Evolutionary conservation across 1,140 invertebrate species (phyloP).

Genomic region (Musca vetustissima): DNA sequence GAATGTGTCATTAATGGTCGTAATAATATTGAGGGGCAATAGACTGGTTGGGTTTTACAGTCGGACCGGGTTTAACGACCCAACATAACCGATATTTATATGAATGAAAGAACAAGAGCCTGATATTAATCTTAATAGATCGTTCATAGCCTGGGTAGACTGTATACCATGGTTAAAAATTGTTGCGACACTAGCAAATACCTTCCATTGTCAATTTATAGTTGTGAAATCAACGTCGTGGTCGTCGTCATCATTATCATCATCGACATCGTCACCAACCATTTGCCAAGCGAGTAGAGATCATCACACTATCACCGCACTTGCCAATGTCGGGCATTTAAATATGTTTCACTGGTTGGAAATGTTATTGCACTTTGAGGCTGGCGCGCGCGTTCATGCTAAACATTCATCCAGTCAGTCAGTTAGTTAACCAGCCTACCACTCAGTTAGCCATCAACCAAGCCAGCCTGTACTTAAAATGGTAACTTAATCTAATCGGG

Average conservation of each 20-base stretch:
- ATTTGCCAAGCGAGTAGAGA: not conserved
- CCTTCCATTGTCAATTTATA: not conserved
- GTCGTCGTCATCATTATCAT: not conserved
- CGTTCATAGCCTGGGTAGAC: too few species aligned
- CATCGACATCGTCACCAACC: not conserved
- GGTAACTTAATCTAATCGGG: too few species aligned
- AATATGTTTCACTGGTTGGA: not conserved
- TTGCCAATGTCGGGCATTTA: not conserved
- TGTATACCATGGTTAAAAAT: not conserved
- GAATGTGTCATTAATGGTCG: conserved; percentile 17
- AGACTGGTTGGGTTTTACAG: too few species aligned
- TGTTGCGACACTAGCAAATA: too few species aligned
- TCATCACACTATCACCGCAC: not conserved
- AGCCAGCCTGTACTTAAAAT: too few species aligned
- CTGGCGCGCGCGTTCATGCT: not conserved
- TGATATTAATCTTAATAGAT: too few species aligned
- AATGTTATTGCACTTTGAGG: conserved; percentile 16
- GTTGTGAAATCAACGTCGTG: conserved; percentile 7
- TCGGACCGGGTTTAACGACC: not conserved
- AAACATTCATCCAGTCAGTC: too few species aligned
- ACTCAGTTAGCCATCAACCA: too few species aligned
- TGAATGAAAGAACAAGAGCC: too few species aligned
- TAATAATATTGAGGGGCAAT: conserved; percentile 13
- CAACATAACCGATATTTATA: too few species aligned
- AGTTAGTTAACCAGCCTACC: too few species aligned